Evolutionary conservation across 2,888 invertebrate species (phyloP).

Genomic region (Erpobdella octoculata): DNA sequence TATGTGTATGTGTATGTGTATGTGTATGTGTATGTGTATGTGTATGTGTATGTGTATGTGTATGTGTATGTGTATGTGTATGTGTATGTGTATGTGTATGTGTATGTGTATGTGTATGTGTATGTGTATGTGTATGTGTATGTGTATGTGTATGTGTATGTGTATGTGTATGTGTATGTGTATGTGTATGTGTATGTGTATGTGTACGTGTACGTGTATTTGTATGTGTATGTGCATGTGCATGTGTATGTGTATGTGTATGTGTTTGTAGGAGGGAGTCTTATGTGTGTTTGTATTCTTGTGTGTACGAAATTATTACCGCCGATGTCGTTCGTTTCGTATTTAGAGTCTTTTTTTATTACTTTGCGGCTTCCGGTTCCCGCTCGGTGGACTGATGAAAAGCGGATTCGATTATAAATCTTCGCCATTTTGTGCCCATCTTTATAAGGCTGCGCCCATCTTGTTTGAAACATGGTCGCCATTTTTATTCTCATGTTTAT

Average conservation of each 20-base stretch:
- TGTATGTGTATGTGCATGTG: constrained; percentile 10
- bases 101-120: constrained; percentile 1
- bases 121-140: constrained; percentile 21
- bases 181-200: constrained; percentile 17
- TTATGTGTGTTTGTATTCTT: neutral
- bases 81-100: neutral
- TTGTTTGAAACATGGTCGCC: too few species aligned
- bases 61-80: constrained; percentile 1
- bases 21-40: constrained; percentile 1
- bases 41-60: constrained; percentile 1
- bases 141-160: constrained; percentile 22
- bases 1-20: neutral
- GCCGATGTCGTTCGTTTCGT: too few species aligned
- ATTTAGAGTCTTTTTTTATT: too few species aligned
- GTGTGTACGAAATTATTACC: neutral
- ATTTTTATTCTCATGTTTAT: too few species aligned
- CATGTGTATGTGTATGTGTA: constrained; percentile 18
- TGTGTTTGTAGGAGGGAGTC: neutral
- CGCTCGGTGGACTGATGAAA: too few species aligned
- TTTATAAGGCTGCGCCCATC: too few species aligned
- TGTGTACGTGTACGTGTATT: constrained; percentile 12
- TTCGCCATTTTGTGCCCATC: too few species aligned
- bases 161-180: constrained; percentile 15
- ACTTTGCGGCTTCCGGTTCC: too few species aligned
- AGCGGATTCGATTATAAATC: too few species aligned